A percentile compares a stretch with the other conserved stretches of the same genome.
Evolutionary conservation across 2,113 vertebrate species (phyloP).

Genomic region (Crypturellus undulatus): DNA sequence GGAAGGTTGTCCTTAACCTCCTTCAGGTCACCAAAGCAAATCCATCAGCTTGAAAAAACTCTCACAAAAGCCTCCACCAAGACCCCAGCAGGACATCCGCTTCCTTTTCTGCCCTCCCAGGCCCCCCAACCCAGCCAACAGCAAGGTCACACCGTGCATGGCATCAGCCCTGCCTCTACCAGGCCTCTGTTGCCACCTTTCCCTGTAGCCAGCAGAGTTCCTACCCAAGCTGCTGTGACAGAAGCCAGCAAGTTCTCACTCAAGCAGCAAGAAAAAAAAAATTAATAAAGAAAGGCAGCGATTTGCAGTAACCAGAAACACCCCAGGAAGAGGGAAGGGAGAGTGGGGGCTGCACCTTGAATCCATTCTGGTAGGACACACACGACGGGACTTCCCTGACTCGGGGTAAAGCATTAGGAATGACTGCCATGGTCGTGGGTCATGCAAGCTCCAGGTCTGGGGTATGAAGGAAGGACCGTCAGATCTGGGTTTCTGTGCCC

Average conservation of each 20-base stretch:
- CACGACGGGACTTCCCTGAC: not conserved
- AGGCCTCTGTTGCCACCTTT: slow-evolving; percentile 25
- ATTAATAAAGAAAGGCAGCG: slow-evolving; percentile 50
- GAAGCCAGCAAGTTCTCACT: slow-evolving; percentile 70
- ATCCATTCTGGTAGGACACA: slow-evolving; percentile 43
- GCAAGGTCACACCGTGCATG: not conserved
- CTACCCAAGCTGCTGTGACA: slow-evolving; percentile 66
- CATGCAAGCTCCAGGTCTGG: slow-evolving; percentile 56
- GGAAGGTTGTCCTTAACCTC: not conserved
- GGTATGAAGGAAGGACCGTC: slow-evolving; percentile 32
- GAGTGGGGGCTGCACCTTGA: slow-evolving; percentile 43
- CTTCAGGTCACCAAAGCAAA: slow-evolving; percentile 1
- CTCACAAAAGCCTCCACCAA: not conserved
- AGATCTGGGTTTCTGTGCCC: slow-evolving; percentile 53
- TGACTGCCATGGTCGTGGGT: slow-evolving; percentile 46
- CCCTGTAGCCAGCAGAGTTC: slow-evolving; percentile 20
- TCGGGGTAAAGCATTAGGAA: slow-evolving; percentile 35
- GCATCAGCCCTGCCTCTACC: slow-evolving; percentile 13
- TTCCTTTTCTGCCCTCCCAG: not conserved
- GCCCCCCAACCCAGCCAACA: not conserved
- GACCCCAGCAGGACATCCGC: not conserved
- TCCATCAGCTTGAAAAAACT: not conserved
- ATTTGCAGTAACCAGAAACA: slow-evolving; percentile 61
- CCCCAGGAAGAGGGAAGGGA: slow-evolving; percentile 54
- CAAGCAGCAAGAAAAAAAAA: slow-evolving; percentile 65